phyloP scores from a whole-genome alignment of 1,140 invertebrate species.

The Bicyclus anynana region DNA sequence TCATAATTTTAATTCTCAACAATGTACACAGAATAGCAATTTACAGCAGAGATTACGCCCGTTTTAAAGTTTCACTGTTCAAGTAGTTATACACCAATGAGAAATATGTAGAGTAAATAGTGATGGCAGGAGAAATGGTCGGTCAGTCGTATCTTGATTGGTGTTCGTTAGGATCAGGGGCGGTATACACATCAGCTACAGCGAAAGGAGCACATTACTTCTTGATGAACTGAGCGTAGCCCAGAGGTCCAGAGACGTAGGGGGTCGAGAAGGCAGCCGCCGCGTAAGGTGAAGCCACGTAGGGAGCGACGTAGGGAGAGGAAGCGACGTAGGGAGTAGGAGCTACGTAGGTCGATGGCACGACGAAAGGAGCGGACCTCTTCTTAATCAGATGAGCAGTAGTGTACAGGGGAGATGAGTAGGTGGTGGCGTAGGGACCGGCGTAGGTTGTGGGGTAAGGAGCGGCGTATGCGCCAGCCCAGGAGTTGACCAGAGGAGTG shows the following conservation, averaged over 20 bases:
- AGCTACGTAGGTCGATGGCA: conserved; percentile 28
- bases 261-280: conserved; percentile 26
- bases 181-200: conserved; percentile 27
- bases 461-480: conserved; percentile 14
- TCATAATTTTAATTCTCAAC: no score
- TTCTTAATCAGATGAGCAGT: conserved; percentile 46
- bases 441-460: conserved; percentile 36
- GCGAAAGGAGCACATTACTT: conserved; percentile 47
- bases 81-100: no score
- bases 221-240: conserved; percentile 47
- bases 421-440: conserved; percentile 19
- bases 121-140: conserved; percentile 18
- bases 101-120: conserved; percentile 30
- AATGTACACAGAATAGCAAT: no score
- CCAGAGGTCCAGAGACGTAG: conserved; percentile 30
- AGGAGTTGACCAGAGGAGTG: conserved; percentile 12
- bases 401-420: conserved; percentile 28
- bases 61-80: no score
- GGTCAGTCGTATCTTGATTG: conserved; percentile 37
- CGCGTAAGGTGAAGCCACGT: conserved; percentile 16
- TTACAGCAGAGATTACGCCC: no score
- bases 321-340: conserved; percentile 22
- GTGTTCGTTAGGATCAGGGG: conserved; percentile 35
- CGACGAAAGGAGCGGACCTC: conserved; percentile 31
- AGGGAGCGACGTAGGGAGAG: conserved; percentile 17